These are phyloP conservation scores for Syritta pipiens DNA, from an alignment of 2,888 invertebrate genomes.

Conservation along the genomic window DNA sequence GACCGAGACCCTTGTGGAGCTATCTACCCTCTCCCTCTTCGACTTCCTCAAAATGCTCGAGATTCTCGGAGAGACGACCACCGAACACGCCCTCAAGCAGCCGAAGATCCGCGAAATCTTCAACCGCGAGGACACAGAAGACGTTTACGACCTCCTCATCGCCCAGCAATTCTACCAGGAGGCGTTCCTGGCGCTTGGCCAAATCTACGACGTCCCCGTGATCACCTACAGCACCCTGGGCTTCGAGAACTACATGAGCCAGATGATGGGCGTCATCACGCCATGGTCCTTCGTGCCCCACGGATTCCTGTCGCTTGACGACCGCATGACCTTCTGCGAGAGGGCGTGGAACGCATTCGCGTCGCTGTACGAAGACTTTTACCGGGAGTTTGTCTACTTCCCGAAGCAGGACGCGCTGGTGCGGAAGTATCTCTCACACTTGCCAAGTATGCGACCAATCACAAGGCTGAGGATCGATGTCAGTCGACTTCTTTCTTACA, in stretches of 20 bases:
- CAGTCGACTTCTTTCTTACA: conserved; percentile 64
- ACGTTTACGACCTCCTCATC: conserved; percentile 79
- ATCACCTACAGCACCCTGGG: conserved; percentile 79
- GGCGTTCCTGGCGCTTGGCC: conserved; percentile 77
- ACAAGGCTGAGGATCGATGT: too few species aligned
- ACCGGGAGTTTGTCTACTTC: conserved; percentile 74
- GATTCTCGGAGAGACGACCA: conserved; percentile 74
- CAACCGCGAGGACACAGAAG: conserved; percentile 71
- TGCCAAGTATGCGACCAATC: conserved; percentile 71
- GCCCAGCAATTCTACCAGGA: conserved; percentile 79
- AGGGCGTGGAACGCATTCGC: conserved; percentile 80
- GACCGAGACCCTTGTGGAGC: conserved; percentile 74
- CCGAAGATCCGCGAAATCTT: conserved; percentile 76
- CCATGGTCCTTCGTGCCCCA: conserved; percentile 81
- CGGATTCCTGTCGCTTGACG: conserved; percentile 78
- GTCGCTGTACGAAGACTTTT: conserved; percentile 75
- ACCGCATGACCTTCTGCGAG: conserved; percentile 81
- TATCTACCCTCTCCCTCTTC: conserved; percentile 72
- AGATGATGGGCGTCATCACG: conserved; percentile 79
- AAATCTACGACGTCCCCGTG: conserved; percentile 78
- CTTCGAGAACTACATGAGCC: conserved; percentile 79
- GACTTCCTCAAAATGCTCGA: conserved; percentile 75
- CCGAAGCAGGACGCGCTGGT: conserved; percentile 77
- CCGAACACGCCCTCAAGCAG: conserved; percentile 76
- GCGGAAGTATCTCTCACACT: conserved; percentile 74